Percentiles rank a stretch among this genome's conserved stretches.
Evolutionary conservation across 1,140 invertebrate genomes (phyloP).

Genomic region (Phortica variegata): DNA sequence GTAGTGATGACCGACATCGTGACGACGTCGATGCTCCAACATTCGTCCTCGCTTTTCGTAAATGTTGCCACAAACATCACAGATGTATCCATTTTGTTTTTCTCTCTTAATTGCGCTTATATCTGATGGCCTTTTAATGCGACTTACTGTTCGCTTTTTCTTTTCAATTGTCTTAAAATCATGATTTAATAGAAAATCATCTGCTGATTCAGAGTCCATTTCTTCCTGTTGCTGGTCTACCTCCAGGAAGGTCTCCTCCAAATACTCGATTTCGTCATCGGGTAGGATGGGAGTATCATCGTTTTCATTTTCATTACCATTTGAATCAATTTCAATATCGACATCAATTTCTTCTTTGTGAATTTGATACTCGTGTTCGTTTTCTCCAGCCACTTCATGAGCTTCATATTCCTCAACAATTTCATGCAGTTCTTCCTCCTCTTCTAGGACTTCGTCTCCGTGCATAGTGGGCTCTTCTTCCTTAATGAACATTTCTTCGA

Average conservation of each 20-base stretch:
- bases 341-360: conserved; percentile 2
- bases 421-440: conserved; percentile 32
- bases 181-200: conserved; percentile 9
- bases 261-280: conserved; percentile 41
- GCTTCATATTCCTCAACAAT: conserved; percentile 30
- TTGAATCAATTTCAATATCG: not conserved
- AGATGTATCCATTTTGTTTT: conserved; percentile 36
- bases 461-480: conserved; percentile 20
- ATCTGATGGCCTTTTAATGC: not conserved
- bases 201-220: conserved; percentile 1
- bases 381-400: not conserved
- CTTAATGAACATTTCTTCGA: conserved; percentile 31
- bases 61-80: conserved; percentile 50
- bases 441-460: too few species aligned
- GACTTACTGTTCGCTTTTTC: not conserved
- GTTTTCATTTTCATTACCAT: conserved; percentile 23
- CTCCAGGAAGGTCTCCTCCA: conserved; percentile 41
- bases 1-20: conserved; percentile 38
- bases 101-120: conserved; percentile 16
- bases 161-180: conserved; percentile 8
- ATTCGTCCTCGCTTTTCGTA: conserved; percentile 47
- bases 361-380: not conserved
- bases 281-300: conserved; percentile 22
- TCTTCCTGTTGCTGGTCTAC: conserved; percentile 29
- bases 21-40: conserved; percentile 46